Percentiles rank a stretch among this genome's conserved stretches.
Evolutionary conservation across 1,140 invertebrate genomes (phyloP).

Genomic region (Lineus longissimus): DNA sequence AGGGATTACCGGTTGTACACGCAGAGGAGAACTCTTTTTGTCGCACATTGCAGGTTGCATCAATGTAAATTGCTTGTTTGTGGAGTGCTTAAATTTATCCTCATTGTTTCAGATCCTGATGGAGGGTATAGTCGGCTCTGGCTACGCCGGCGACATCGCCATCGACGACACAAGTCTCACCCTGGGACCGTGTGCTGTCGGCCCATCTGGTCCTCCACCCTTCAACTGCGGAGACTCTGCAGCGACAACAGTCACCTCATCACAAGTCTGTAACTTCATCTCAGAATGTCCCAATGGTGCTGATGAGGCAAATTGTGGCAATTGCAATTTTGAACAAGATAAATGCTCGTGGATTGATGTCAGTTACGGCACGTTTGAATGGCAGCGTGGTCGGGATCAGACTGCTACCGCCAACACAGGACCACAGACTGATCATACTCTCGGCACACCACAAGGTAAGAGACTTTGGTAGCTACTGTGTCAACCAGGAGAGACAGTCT

Average conservation of each 20-base stretch:
- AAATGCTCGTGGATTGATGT: slow-evolving; percentile 6
- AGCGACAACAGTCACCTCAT: background rate
- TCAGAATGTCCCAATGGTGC: background rate
- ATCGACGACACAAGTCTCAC: background rate
- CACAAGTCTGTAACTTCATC: background rate
- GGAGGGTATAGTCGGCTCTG: background rate
- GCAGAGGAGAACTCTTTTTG: background rate
- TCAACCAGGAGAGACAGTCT: background rate
- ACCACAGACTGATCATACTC: slow-evolving; percentile 15
- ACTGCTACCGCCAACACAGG: slow-evolving; percentile 12
- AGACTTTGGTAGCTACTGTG: background rate
- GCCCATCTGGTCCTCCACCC: background rate
- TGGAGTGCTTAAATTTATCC: too few species aligned
- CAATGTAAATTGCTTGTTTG: too few species aligned
- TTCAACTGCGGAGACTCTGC: background rate
- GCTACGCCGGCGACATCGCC: background rate
- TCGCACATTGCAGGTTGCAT: background rate
- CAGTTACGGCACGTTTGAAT: background rate
- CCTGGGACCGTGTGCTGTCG: slow-evolving; percentile 25
- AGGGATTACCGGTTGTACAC: background rate
- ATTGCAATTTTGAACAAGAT: slow-evolving; percentile 17
- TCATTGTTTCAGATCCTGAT: background rate
- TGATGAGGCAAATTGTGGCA: background rate
- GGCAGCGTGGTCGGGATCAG: background rate
- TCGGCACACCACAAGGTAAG: background rate